Evolutionary conservation across 2,797 vertebrate genomes (phyloP), one percentile per base, ranked within the genome.

Genomic region (Aulostomus chinensis): DNA sequence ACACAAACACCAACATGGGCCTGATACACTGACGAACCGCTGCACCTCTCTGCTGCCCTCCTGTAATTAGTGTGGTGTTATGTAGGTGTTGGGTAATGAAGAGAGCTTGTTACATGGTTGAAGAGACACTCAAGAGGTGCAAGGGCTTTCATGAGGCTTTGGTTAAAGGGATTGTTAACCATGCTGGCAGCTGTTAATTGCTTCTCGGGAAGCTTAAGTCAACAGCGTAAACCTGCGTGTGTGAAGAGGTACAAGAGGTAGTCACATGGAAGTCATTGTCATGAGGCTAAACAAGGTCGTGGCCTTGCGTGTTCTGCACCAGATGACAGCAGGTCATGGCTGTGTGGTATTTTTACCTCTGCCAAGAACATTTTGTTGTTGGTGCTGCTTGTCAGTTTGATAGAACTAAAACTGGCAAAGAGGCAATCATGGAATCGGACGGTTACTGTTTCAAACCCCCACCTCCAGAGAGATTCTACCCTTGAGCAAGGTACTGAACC

Each of bases 111-210:
- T 86, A 76, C 73, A 78, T 26, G 58, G 59, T 64, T 70, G 78
- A 54, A 73, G 58, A 80, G 64, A 70, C 68, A 66, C 78, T 78
- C 71, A 71, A 76, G 80, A 83, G 78, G 76, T 86, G 74, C 46
- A 11, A 66, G 59, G 49, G 68, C 61, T 73, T 81, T 86, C 63
- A 81, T 85, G 70, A 71, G 66, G 73, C 68, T 57, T 62, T 52
- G 55, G 71, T 85, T 84, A 67, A 82, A 76, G 72, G 66, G 80
- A 80, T 75, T 80, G 72, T 78, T 72, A 64, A 68, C 49, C 56
- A 48, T 69, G 69, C 64, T 66, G 77, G 61, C 70, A 79, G 81
- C 73, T 87, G 84, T 79, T 89, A 87, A 88, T 88, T 86, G 81
- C 67, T 61, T 54, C 75, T 75, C 68, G 57, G 62, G 73, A 76